A percentile compares a stretch with the other conserved stretches of the same genome.
Evolutionary conservation across 2,888 invertebrate genomes (phyloP).

Genomic region (Drosophila formosana): DNA sequence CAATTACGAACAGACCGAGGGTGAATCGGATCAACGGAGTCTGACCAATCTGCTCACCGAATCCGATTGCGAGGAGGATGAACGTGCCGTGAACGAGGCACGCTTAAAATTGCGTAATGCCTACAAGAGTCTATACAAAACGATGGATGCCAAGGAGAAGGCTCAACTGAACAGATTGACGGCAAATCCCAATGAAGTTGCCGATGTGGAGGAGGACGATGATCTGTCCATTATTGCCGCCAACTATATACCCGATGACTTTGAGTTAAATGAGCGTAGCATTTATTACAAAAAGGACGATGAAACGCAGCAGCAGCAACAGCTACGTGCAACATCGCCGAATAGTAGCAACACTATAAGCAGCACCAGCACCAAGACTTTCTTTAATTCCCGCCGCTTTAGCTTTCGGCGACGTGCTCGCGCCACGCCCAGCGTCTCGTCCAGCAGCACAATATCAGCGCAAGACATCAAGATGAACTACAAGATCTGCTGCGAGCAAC

Average conservation of each 20-base stretch:
- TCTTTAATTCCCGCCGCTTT: conserved; percentile 76
- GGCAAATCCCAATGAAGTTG: conserved; percentile 32
- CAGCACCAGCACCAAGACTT: conserved; percentile 49
- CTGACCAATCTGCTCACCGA: conserved; percentile 77
- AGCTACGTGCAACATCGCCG: conserved; percentile 6
- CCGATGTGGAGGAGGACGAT: conserved; percentile 76
- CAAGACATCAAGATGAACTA: conserved; percentile 82
- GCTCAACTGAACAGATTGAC: conserved; percentile 54
- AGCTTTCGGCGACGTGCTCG: conserved; percentile 71
- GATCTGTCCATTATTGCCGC: conserved; percentile 84
- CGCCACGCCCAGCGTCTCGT: conserved; percentile 37
- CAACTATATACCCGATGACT: conserved; percentile 80
- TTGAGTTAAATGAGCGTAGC: conserved; percentile 66
- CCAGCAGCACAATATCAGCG: conserved; percentile 17
- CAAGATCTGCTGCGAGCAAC: conserved; percentile 85
- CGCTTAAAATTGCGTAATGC: conserved; percentile 62
- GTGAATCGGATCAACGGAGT: conserved; percentile 75
- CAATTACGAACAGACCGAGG: conserved; percentile 47
- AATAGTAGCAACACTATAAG: conserved; percentile 21
- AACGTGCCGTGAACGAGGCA: conserved; percentile 66
- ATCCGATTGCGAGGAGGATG: conserved; percentile 78
- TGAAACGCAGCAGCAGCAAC: conserved; percentile 10
- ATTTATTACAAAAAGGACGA: conserved; percentile 64
- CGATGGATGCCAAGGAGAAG: conserved; percentile 49
- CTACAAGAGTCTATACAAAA: conserved; percentile 60